Base-by-base conservation (phyloP, 1,140 invertebrate genomes). In the Maniola jurtina region DNA sequence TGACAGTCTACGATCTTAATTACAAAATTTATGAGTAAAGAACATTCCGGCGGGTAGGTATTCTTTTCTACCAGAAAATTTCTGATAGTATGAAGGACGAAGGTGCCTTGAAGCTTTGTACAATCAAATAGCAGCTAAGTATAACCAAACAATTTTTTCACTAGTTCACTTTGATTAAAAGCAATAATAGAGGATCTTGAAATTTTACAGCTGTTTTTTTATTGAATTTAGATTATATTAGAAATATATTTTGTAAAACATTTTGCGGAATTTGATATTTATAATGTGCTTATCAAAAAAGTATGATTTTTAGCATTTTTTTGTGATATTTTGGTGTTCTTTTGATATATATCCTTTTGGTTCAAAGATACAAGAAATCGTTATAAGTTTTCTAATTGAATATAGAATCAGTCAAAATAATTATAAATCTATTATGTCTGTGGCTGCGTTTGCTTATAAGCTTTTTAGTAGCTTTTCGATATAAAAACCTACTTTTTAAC, bases 151-250 rank as follows among this genome's bases (percentile, higher is more conserved):
- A 11, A 45, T 45, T 8, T 45, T 45, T 45, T 45, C 11, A 42
- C 6, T 42, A 42, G 40, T 3, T 42, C 6, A 11, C 9, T n/a
- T 45, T 11, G 13, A 45, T 45, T 45, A 45, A 45, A 45, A 45
- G 42, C 42, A 45, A 45, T 45, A 45, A 45, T 45, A 45, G 13
- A 45, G 2, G 42, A 45, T 45, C 42, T n/a, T 13, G 42, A 13
- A 45, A n/a, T 45, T 45, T n/a, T 45, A 45, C 42, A 45, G 42
- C n/a, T n/a, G n/a, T n/a, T 11, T 11, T 45, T 45, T 45, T 45
- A 11, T 25, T 45, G 11, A 11, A 45, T 45, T 45, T 45, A 45
- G 1, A 45, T 45, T 45, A 45, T 45, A 45, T n/a, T 45, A 11
- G 13, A 11, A 45, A 45, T 45, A 45, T 11, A 45, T 45, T 45